A percentile compares a stretch with the other conserved stretches of the same genome.
Conservation (phyloP, 2,888 invertebrate genomes). For the Acholoe squamosa region DNA sequence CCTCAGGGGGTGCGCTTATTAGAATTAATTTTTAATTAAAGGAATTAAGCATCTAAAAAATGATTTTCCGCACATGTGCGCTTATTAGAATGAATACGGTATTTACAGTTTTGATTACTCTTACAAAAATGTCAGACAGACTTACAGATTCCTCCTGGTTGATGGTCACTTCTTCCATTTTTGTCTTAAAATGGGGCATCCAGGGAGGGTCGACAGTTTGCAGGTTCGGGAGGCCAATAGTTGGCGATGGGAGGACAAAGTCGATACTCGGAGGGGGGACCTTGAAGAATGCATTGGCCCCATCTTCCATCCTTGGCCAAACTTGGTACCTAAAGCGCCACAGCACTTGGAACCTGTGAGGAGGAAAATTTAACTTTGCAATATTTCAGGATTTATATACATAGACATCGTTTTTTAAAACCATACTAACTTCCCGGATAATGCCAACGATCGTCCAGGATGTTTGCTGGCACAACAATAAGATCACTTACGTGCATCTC, state of each 20-base stretch:
- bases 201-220: constrained; percentile 99
- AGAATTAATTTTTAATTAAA: no score
- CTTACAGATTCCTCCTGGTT: constrained; percentile 93
- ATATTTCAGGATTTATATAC: no score
- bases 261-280: constrained; percentile 99
- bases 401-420: no score
- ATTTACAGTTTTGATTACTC: no score
- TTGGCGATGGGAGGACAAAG: constrained; percentile 98
- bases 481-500: no score
- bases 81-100: no score
- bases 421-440: no score
- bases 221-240: constrained; percentile 92
- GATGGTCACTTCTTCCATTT: constrained; percentile 98
- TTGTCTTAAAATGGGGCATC: constrained; percentile 98
- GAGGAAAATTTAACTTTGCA: neutral
- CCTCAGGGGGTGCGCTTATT: no score
- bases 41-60: no score
- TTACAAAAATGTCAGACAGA: constrained; percentile 2
- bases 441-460: no score
- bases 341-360: constrained; percentile 88
- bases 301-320: constrained; percentile 99
- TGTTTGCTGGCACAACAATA: no score
- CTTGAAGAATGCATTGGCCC: constrained; percentile 96
- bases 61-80: no score
- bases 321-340: constrained; percentile 99